Conservation (phyloP, 1,140 invertebrate genomes). For the Drosophila insularis region DNA sequence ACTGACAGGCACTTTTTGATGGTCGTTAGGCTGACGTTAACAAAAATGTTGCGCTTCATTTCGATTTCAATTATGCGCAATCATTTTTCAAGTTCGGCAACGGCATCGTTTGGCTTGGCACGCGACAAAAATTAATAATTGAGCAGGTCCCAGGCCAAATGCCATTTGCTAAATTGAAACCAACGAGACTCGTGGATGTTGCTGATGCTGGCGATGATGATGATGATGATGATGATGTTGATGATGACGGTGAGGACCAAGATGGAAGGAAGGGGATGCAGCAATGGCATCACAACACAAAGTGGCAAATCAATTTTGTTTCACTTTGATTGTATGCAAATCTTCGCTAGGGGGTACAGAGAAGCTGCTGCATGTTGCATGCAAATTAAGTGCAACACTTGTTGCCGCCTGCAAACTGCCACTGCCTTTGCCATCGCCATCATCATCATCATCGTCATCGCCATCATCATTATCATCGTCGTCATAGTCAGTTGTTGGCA, state of each 20-base stretch:
- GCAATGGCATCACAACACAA: slow-evolving; percentile 23
- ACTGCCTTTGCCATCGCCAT: background rate
- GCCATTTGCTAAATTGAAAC: slow-evolving; percentile 76
- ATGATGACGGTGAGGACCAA: slow-evolving; percentile 22
- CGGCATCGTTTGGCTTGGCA: slow-evolving; percentile 37
- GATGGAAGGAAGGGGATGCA: slow-evolving; percentile 3
- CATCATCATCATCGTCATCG: slow-evolving; percentile 1
- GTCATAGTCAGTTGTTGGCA: slow-evolving; percentile 8
- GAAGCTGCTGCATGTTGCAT: slow-evolving; percentile 66
- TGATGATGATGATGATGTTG: slow-evolving; percentile 34
- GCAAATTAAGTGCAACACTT: slow-evolving; percentile 77
- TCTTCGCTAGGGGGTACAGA: slow-evolving; percentile 44
- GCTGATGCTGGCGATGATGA: slow-evolving; percentile 9
- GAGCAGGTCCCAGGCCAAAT: slow-evolving; percentile 31
- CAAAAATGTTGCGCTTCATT: slow-evolving; percentile 68
- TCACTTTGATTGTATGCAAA: slow-evolving; percentile 78
- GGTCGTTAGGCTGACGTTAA: slow-evolving; percentile 45
- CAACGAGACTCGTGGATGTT: slow-evolving; percentile 25
- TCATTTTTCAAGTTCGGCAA: slow-evolving; percentile 76
- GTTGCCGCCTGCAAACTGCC: slow-evolving; percentile 42
- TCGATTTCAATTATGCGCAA: slow-evolving; percentile 78
- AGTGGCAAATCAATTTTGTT: slow-evolving; percentile 75
- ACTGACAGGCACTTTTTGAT: background rate
- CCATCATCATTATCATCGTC: slow-evolving; percentile 11
- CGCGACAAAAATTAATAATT: slow-evolving; percentile 80